phyloP scores from a whole-genome alignment of 2,797 vertebrate species.

The Calcarius lapponicus region DNA sequence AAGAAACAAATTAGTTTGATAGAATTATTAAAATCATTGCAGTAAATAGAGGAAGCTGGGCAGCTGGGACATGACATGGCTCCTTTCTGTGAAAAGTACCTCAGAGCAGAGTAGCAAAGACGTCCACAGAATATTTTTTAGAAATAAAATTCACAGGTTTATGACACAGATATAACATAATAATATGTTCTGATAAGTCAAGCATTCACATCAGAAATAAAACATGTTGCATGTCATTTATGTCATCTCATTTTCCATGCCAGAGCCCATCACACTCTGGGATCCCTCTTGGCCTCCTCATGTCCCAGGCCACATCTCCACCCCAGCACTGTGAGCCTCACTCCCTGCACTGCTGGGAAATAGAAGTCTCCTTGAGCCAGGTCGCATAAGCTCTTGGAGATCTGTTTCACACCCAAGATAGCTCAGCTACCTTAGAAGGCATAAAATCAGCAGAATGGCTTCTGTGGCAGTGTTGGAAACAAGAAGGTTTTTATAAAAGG shows the following conservation, averaged over 20 bases:
- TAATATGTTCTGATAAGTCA: not conserved
- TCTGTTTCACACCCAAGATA: no score
- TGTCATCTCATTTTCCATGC: not conserved
- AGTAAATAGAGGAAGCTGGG: not conserved
- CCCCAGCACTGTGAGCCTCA: rapidly evolving
- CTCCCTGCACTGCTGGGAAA: no score
- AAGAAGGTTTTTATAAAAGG: no score
- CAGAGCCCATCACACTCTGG: no score
- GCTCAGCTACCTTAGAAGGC: no score
- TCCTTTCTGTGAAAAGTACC: not conserved
- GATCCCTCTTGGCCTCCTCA: rapidly evolving
- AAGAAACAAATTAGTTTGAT: not conserved
- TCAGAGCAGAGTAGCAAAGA: not conserved
- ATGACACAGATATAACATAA: not conserved
- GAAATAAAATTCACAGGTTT: not conserved
- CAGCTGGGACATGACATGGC: rapidly evolving
- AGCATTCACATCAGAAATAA: not conserved
- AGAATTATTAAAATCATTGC: not conserved
- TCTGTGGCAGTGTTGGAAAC: no score
- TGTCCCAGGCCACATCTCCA: not conserved
- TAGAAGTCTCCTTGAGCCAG: no score
- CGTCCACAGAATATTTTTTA: not conserved
- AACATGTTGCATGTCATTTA: rapidly evolving
- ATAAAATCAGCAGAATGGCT: no score
- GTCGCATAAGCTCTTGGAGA: no score